These are phyloP conservation scores for Panulirus ornatus DNA, from an alignment of 1,140 invertebrate genomes.

Conservation along the genomic window DNA sequence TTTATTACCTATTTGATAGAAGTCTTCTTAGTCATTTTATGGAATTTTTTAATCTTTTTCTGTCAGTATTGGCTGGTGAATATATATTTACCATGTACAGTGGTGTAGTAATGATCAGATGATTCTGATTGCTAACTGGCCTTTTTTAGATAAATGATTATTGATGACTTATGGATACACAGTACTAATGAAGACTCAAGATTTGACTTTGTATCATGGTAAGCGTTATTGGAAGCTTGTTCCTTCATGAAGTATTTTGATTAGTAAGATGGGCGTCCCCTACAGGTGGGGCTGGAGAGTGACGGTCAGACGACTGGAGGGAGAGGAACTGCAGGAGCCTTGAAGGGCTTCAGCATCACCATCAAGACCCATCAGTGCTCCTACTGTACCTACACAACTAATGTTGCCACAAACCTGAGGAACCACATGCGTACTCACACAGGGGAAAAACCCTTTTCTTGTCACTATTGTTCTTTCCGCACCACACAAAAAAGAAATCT, in stretches of 20 bases:
- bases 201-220: neutral
- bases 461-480: conserved; percentile 53
- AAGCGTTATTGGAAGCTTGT: neutral
- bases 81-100: too few species aligned
- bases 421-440: conserved; percentile 68
- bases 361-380: conserved; percentile 64
- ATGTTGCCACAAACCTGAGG: conserved; percentile 62
- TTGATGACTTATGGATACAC: too few species aligned
- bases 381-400: conserved; percentile 68
- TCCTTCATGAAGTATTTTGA: conserved; percentile 43
- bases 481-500: conserved; percentile 63
- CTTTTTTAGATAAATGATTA: too few species aligned
- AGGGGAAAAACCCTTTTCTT: conserved; percentile 60
- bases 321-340: conserved; percentile 28
- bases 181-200: neutral
- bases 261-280: conserved; percentile 42
- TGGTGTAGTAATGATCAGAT: too few species aligned
- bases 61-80: too few species aligned
- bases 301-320: conserved; percentile 45
- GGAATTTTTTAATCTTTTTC: too few species aligned
- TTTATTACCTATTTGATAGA: too few species aligned
- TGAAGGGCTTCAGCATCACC: conserved; percentile 44
- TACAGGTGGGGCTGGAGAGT: conserved; percentile 68
- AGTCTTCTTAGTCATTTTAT: too few species aligned
- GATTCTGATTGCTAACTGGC: too few species aligned